These are phyloP conservation scores for Danaus melanippus DNA, from an alignment of 1,140 invertebrate species.

Conservation along the genomic window DNA sequence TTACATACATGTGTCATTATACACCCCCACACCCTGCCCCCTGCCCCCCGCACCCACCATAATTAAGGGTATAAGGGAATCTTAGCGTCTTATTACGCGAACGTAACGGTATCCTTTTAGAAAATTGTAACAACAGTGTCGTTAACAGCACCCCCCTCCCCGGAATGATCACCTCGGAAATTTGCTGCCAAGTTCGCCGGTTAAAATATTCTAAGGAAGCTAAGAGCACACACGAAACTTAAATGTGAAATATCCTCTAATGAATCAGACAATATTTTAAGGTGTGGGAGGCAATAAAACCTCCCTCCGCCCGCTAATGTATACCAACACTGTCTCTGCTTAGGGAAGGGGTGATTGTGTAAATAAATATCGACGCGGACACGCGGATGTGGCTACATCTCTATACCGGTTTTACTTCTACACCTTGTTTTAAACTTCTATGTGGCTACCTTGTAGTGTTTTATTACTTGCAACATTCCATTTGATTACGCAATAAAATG, in stretches of 20 bases:
- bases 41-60: slow-evolving; percentile 24
- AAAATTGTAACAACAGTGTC: slow-evolving; percentile 68
- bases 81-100: slow-evolving; percentile 71
- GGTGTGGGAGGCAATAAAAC: slow-evolving; percentile 66
- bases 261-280: slow-evolving; percentile 73
- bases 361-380: slow-evolving; percentile 67
- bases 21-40: slow-evolving; percentile 30
- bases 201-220: slow-evolving; percentile 50
- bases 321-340: slow-evolving; percentile 60
- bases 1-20: slow-evolving; percentile 72
- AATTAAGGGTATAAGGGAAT: slow-evolving; percentile 71
- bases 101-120: slow-evolving; percentile 70
- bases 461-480: too few species aligned
- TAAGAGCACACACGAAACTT: slow-evolving; percentile 66
- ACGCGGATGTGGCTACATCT: slow-evolving; percentile 17
- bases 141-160: slow-evolving; percentile 37
- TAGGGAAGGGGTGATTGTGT: slow-evolving; percentile 57
- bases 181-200: slow-evolving; percentile 44
- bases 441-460: slow-evolving; percentile 6
- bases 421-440: slow-evolving; percentile 10
- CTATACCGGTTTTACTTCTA: slow-evolving; percentile 10
- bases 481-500: too few species aligned
- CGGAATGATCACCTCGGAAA: slow-evolving; percentile 55
- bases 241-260: slow-evolving; percentile 71
- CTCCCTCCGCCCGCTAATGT: slow-evolving; percentile 64